Evolutionary conservation across 2,113 vertebrate genomes (phyloP), one percentile per base, ranked within the genome.

Genomic region (Lamprotornis superbus): DNA sequence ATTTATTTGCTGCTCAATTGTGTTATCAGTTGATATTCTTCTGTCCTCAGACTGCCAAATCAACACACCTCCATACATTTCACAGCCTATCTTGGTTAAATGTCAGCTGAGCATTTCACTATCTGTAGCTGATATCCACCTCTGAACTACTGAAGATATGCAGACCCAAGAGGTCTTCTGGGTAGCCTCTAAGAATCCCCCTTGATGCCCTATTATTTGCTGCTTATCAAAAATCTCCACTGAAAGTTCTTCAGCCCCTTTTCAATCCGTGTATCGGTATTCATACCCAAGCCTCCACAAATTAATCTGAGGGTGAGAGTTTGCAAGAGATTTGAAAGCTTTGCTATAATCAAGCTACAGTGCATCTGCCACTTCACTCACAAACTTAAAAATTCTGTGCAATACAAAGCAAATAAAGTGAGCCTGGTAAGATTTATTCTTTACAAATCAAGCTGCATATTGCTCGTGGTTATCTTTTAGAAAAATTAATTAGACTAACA

Each of bases 401-500:
- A 61, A 61, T 63, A 85, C 18, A 90, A 90, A 86, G 59, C 49
- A 86, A 94, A 90, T 89, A 76, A 94, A 90, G 13, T 20, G 22
- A 95, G 64, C n/a, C 33, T 56, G 20, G 52, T 56, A 88, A 85
- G 78, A 79, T 74, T 71, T 55, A 28, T 90, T 91, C 81, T 94
- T 96, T 90, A 81, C 49, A 90, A 96, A 96, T 86, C 90, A 90
- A 96, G 37, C 60, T 95, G 76, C 16, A 0, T 89, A 90, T 86
- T 93, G 71, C 60, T 94, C 20, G 42, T 52, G 37, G 71, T 93
- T 96, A 96, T 93, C 88, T 96, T 91, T 94, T 49, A 68, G 82
- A 90, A 92, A 95, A 95, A 94, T 76, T 91, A 96, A 95, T 96
- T 94, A 95, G 74, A 85, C 25, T 94, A 91, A 73, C 93, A 88